These are phyloP conservation scores for Aspidapion aeneum DNA, from an alignment of 2,888 invertebrate genomes.

Conservation along the genomic window DNA sequence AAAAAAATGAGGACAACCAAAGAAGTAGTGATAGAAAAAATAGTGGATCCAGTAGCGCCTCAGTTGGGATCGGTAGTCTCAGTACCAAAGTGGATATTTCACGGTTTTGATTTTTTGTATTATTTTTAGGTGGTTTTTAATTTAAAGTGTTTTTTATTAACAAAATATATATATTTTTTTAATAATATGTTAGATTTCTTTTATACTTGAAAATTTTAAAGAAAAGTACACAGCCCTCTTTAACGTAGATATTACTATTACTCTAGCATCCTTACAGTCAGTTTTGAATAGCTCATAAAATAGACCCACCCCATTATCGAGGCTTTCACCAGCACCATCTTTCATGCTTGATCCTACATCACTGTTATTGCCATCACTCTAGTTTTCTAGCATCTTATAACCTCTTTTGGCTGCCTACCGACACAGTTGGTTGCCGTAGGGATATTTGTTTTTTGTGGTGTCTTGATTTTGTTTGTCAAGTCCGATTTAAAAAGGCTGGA, in stretches of 20 bases:
- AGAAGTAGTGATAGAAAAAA: not conserved
- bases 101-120: too few relatives aligned
- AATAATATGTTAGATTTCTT: too few relatives aligned
- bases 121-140: too few relatives aligned
- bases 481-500: conserved; percentile 32
- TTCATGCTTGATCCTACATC: conserved; percentile 67
- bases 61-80: too few relatives aligned
- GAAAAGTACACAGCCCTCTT: too few relatives aligned
- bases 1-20: not conserved
- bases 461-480: conserved; percentile 28
- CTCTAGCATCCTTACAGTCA: conserved; percentile 87
- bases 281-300: conserved; percentile 95
- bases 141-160: too few relatives aligned
- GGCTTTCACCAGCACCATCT: conserved; percentile 87
- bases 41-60: not conserved
- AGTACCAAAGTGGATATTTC: too few relatives aligned
- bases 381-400: conserved; percentile 29
- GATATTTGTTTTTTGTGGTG: conserved; percentile 23
- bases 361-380: conserved; percentile 34
- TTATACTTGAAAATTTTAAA: too few relatives aligned
- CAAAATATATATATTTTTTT: too few relatives aligned
- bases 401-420: conserved; percentile 27
- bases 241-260: too few relatives aligned
- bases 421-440: conserved; percentile 27
- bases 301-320: conserved; percentile 94